Evolutionary conservation across 2,113 vertebrate species (phyloP).

Genomic region (Gadus macrocephalus): DNA sequence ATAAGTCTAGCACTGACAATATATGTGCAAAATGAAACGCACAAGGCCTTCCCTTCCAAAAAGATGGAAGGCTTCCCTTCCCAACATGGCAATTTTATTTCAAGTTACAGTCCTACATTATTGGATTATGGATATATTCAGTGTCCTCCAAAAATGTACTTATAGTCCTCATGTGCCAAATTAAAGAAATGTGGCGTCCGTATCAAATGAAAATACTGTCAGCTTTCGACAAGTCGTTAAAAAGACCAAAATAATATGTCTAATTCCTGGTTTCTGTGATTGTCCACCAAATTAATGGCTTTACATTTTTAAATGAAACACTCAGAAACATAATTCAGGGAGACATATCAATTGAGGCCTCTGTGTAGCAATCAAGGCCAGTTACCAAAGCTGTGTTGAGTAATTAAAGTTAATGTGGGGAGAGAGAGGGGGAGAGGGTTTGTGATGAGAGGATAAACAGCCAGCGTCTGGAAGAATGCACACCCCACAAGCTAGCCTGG

Average conservation of each 20-base stretch:
- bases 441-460: neutral
- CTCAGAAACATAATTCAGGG: neutral
- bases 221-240: neutral
- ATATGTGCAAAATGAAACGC: neutral
- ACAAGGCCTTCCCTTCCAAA: neutral
- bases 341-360: conserved; percentile 12
- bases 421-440: conserved; percentile 29
- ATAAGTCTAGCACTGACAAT: neutral
- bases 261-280: neutral
- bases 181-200: neutral
- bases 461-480: conserved; percentile 2
- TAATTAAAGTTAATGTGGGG: conserved; percentile 47
- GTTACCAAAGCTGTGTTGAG: conserved; percentile 39
- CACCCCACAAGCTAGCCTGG: no score
- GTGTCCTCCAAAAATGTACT: neutral
- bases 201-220: no score
- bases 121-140: no score
- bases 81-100: no score
- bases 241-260: neutral
- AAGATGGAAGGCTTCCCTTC: neutral
- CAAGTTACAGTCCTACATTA: no score
- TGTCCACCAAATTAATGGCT: neutral
- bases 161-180: neutral
- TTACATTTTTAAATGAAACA: neutral
- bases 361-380: conserved; percentile 25